Evolutionary conservation across 1,140 invertebrate genomes (phyloP).

Genomic region (Listronotus bonariensis): DNA sequence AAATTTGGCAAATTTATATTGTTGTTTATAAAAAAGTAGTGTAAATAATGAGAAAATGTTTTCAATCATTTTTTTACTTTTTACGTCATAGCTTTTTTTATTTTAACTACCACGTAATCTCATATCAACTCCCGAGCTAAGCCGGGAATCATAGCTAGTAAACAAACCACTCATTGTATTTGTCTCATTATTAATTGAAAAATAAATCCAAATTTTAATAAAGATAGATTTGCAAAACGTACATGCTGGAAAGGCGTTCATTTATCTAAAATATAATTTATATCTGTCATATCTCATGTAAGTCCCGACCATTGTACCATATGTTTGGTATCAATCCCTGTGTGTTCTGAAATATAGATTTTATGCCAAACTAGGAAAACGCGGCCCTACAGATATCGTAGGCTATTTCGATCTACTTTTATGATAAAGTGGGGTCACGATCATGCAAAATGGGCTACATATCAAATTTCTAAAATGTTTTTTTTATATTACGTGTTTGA

Average conservation of each 20-base stretch:
- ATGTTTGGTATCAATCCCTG: slow-evolving; percentile 35
- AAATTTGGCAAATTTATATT: too few species aligned
- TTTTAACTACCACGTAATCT: too few species aligned
- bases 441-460: slow-evolving; percentile 21
- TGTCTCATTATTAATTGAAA: too few species aligned
- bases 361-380: slow-evolving; percentile 32
- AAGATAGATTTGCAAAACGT: slow-evolving; percentile 24
- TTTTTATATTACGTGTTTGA: slow-evolving; percentile 18
- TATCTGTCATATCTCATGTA: slow-evolving; percentile 29
- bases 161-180: too few species aligned
- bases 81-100: too few species aligned
- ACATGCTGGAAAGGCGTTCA: slow-evolving; percentile 23
- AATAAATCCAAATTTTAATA: slow-evolving; percentile 13
- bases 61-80: too few species aligned
- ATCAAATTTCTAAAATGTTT: slow-evolving; percentile 13
- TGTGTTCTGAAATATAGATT: slow-evolving; percentile 40
- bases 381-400: slow-evolving; percentile 23
- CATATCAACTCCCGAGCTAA: too few species aligned
- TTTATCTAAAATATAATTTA: slow-evolving; percentile 32
- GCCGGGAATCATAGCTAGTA: too few species aligned
- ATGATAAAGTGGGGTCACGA: slow-evolving; percentile 27
- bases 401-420: slow-evolving; percentile 13
- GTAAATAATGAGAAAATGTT: too few species aligned
- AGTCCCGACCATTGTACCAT: slow-evolving; percentile 27
- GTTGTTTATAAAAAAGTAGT: too few species aligned